Percentiles rank a stretch among this genome's conserved stretches.
phyloP scores from a whole-genome alignment of 2,113 vertebrate genomes.

The Harpagus bidentatus region DNA sequence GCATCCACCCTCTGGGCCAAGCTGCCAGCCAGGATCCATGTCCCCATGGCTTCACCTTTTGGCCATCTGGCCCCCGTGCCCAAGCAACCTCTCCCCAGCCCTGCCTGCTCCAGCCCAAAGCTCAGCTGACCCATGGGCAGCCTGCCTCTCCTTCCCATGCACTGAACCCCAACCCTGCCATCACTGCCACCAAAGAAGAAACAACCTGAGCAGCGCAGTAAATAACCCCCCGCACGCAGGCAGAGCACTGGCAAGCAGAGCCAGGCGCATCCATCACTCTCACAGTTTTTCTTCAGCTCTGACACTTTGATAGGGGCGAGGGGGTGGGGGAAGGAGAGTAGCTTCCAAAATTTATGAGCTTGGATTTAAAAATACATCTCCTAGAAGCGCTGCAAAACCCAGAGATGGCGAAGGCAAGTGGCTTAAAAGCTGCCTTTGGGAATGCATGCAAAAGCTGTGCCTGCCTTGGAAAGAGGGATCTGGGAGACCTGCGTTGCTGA shows the following conservation, averaged over 20 bases:
- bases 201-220: neutral
- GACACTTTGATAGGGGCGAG: slow-evolving; percentile 45
- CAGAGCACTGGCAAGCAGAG: neutral
- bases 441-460: neutral
- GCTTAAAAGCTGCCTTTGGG: neutral
- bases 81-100: neutral
- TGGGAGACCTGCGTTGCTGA: neutral
- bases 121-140: accelerated
- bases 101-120: neutral
- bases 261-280: neutral
- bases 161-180: accelerated
- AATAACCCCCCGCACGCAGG: neutral
- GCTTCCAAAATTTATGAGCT: slow-evolving; percentile 65
- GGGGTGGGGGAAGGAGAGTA: slow-evolving; percentile 33
- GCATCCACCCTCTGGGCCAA: neutral
- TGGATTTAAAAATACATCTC: slow-evolving; percentile 49
- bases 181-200: neutral
- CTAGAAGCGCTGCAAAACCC: neutral
- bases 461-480: neutral
- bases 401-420: neutral
- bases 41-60: neutral
- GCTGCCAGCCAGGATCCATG: neutral
- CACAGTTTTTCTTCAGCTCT: neutral
- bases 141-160: neutral
- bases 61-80: too few species aligned